A percentile compares a stretch with the other conserved stretches of the same genome.
Conservation (phyloP, 2,113 vertebrate species). For the Spermophilus dauricus region DNA sequence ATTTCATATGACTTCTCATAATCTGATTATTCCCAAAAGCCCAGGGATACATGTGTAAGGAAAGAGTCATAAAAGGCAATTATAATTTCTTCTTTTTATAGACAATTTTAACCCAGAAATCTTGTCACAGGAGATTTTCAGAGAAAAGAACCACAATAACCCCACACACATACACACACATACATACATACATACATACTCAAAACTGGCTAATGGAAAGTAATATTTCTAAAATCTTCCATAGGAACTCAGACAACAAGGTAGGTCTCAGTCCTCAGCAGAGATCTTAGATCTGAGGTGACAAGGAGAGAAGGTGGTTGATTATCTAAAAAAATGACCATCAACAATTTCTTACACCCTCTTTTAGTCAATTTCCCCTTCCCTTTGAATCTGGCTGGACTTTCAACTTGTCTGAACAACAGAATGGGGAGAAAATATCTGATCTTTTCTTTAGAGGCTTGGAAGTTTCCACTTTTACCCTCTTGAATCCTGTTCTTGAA, state of each 20-base stretch:
- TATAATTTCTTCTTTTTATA: constrained; percentile 63
- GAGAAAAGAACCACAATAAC: constrained; percentile 28
- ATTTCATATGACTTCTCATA: not conserved
- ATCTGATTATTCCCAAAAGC: not conserved
- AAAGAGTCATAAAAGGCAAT: constrained; percentile 36
- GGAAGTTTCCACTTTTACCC: not conserved
- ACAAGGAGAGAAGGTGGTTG: not conserved
- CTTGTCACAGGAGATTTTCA: constrained; percentile 26
- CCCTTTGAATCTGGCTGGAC: not conserved
- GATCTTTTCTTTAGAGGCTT: not conserved
- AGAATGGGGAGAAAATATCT: not conserved
- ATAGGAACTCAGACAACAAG: not conserved
- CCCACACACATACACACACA: not conserved
- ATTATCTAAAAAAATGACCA: not conserved
- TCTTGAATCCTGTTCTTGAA: not conserved
- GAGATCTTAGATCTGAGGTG: not conserved
- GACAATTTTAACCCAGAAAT: constrained; percentile 56
- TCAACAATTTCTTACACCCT: not conserved
- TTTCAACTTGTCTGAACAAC: not conserved
- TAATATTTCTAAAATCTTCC: constrained; percentile 34
- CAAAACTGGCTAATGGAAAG: not conserved
- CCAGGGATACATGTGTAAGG: not conserved
- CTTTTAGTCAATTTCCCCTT: not conserved
- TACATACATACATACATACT: not conserved
- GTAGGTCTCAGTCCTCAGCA: not conserved